phyloP scores from a whole-genome alignment of 2,888 invertebrate genomes.

The Conchocele bisecta region DNA sequence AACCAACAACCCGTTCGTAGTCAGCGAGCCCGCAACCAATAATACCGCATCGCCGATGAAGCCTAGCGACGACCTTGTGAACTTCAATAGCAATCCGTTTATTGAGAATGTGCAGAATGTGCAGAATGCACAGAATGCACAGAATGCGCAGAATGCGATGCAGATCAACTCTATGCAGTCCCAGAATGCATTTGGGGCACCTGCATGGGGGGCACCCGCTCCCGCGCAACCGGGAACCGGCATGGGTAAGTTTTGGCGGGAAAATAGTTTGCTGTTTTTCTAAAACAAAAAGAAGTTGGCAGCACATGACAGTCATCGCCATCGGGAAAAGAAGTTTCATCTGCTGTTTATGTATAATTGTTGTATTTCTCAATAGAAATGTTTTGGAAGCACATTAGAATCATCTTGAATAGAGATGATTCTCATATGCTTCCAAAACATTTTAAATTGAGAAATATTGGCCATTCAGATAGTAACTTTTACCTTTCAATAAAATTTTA shows the following conservation, averaged over 20 bases:
- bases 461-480: no score
- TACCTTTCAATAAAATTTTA: no score
- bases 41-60: constrained; percentile 82
- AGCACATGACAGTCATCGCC: no score
- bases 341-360: background rate
- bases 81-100: constrained; percentile 91
- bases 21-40: constrained; percentile 51
- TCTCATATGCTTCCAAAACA: no score
- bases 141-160: constrained; percentile 34
- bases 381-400: no score
- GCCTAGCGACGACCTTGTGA: constrained; percentile 94
- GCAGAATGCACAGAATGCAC: constrained; percentile 68
- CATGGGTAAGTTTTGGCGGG: no score
- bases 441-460: no score
- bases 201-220: constrained; percentile 50
- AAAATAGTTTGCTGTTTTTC: no score
- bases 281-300: no score
- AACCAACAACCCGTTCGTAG: constrained; percentile 68
- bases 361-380: background rate
- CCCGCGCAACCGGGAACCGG: constrained; percentile 18
- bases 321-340: no score
- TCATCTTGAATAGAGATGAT: no score
- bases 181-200: constrained; percentile 65
- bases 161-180: constrained; percentile 25
- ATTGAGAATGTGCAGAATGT: constrained; percentile 84